These are phyloP conservation scores for Hyposoter didymator DNA, from an alignment of 2,888 invertebrate species.

Conservation along the genomic window DNA sequence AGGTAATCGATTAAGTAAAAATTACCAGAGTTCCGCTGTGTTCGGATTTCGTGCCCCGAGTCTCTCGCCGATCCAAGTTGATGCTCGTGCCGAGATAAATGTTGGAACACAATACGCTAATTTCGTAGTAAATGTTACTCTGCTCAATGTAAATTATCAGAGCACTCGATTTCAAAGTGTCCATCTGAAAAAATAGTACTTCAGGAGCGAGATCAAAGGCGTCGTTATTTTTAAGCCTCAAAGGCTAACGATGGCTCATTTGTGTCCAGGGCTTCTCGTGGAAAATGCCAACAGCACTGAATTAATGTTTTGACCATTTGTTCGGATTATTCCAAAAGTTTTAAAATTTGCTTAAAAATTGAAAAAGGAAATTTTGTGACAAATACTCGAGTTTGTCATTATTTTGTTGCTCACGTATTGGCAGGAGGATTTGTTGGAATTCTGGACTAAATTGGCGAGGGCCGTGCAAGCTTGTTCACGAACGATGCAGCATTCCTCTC, in stretches of 20 bases:
- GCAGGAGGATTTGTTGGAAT: slow-evolving; percentile 75
- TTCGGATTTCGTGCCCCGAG: slow-evolving; percentile 64
- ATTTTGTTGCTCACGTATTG: slow-evolving; percentile 78
- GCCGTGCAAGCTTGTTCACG: slow-evolving; percentile 86
- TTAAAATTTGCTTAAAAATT: too few relatives aligned
- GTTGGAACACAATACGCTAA: slow-evolving; percentile 78
- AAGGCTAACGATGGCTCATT: too few relatives aligned
- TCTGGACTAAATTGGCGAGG: slow-evolving; percentile 84
- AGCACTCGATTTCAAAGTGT: slow-evolving; percentile 77
- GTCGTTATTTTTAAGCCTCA: too few relatives aligned
- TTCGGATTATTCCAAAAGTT: too few relatives aligned
- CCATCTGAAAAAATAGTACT: slow-evolving; percentile 70
- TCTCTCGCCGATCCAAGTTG: slow-evolving; percentile 74
- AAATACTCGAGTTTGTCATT: neutral
- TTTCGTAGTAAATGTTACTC: slow-evolving; percentile 79
- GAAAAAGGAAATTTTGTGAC: neutral
- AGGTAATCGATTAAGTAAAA: slow-evolving; percentile 82
- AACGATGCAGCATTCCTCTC: slow-evolving; percentile 85
- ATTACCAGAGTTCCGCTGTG: slow-evolving; percentile 70
- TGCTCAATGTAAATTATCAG: slow-evolving; percentile 79
- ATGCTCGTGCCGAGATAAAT: slow-evolving; percentile 76
- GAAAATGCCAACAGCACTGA: too few relatives aligned
- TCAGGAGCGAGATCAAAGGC: neutral
- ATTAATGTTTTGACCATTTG: too few relatives aligned
- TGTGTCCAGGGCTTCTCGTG: too few relatives aligned